phyloP scores from a whole-genome alignment of 2,888 invertebrate species.

The Netelia inedita region DNA sequence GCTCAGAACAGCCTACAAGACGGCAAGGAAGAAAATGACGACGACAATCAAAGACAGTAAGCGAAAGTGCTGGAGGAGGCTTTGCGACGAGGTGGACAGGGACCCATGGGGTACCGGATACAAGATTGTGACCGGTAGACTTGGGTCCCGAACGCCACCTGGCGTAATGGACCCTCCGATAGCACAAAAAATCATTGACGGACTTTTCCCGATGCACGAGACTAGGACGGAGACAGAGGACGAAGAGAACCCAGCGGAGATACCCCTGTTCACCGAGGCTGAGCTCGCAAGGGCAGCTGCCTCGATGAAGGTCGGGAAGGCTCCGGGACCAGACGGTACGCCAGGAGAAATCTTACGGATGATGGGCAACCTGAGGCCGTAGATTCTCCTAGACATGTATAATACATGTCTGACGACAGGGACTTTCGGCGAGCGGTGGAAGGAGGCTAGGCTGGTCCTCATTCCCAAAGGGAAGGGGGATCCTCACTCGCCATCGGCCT shows the following conservation, averaged over 20 bases:
- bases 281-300: constrained; percentile 40
- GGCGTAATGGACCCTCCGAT: constrained; percentile 30
- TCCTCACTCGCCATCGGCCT: too few relatives aligned
- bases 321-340: constrained; percentile 35
- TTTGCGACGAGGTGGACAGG: constrained; percentile 23
- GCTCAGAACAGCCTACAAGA: neutral
- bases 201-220: constrained; percentile 55
- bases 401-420: constrained; percentile 48
- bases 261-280: constrained; percentile 21
- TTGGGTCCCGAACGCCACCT: constrained; percentile 14
- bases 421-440: constrained; percentile 41
- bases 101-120: constrained; percentile 41
- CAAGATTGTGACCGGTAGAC: constrained; percentile 63
- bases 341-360: constrained; percentile 53
- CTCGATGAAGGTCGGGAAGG: constrained; percentile 4
- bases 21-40: constrained; percentile 3
- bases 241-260: neutral
- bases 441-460: constrained; percentile 24
- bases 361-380: constrained; percentile 42
- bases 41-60: constrained; percentile 16
- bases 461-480: too few relatives aligned
- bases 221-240: neutral
- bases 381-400: constrained; percentile 53
- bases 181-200: constrained; percentile 38
- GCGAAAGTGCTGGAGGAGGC: constrained; percentile 4